Evolutionary conservation across 2,888 invertebrate genomes (phyloP).

Genomic region (Drosophila percnosoma): DNA sequence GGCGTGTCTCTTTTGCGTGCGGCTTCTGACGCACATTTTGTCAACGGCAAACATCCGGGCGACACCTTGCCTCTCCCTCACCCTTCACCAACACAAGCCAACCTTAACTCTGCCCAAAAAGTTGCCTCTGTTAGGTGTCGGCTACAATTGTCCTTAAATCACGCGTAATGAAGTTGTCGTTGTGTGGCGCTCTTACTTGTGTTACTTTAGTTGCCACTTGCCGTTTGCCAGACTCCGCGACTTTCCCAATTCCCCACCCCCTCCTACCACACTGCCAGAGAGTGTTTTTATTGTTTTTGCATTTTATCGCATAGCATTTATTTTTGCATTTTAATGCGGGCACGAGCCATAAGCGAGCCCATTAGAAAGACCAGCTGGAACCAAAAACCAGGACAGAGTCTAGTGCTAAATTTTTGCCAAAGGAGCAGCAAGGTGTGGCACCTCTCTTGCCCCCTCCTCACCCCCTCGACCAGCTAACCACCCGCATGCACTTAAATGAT

Average conservation of each 20-base stretch:
- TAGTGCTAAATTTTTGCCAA: neutral
- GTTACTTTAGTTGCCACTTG: slow-evolving; percentile 22
- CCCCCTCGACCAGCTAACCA: neutral
- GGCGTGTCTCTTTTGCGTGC: slow-evolving; percentile 21
- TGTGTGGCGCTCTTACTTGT: slow-evolving; percentile 40
- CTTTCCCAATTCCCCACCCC: neutral
- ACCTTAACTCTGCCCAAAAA: slow-evolving; percentile 29
- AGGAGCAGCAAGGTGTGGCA: neutral
- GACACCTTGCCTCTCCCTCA: neutral
- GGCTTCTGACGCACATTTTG: slow-evolving; percentile 50
- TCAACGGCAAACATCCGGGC: slow-evolving; percentile 40
- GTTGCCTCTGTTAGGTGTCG: slow-evolving; percentile 66
- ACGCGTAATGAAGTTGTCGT: slow-evolving; percentile 83
- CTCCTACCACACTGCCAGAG: no score
- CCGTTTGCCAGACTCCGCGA: slow-evolving; percentile 4
- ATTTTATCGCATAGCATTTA: slow-evolving; percentile 80
- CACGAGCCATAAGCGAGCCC: slow-evolving; percentile 47
- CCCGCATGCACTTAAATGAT: accelerated
- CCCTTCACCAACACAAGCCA: neutral
- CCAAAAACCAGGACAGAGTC: neutral
- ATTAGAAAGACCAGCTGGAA: slow-evolving; percentile 30
- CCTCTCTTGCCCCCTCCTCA: neutral
- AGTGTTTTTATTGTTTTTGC: slow-evolving; percentile 73
- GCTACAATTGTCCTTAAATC: slow-evolving; percentile 82
- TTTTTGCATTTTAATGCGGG: slow-evolving; percentile 78